Evolutionary conservation across 1,140 invertebrate genomes (phyloP), one percentile per base, ranked within the genome.

Genomic region (Macrosteles quadrilineatus): DNA sequence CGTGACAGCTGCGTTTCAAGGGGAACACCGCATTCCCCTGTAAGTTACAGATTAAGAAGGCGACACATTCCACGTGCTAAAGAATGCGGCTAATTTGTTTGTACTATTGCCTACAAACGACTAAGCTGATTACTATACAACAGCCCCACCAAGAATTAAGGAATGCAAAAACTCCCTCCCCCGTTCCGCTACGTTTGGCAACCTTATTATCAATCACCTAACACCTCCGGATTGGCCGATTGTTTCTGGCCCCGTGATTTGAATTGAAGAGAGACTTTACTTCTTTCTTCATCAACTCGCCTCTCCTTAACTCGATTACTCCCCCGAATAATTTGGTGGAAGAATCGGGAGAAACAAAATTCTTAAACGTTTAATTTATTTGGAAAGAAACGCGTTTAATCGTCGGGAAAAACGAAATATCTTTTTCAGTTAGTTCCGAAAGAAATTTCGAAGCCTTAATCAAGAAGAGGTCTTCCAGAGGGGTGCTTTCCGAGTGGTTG

Each of bases 101-200:
- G 21, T 53, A 14, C 47, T 53, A 53, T 53, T 21, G 21, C 11
- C 19, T 11, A 53, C 47, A 53, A 53, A 53, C 47, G 21, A 21
- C 47, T n/a, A n/a, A n/a, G n/a, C n/a, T n/a, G n/a, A n/a, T n/a
- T n/a, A n/a, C n/a, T n/a, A n/a, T n/a, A n/a, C n/a, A n/a, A n/a
- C 32, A 4, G 32, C 23, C 32, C 19, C 40, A n/a, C 14, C 17
- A n/a, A 19, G 63, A 66, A 66, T 66, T 66, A 66, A 43, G 63
- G 63, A 43, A 45, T 66, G 63, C 45, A 66, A 66, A 66, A 66
- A 66, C 45, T 36, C 63, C 63, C n/a, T 43, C 63, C 63, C 32
- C 63, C 63, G n/a, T 66, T 27, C 32, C 36, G 63, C 4, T 66
- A 66, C 31, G 63, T 66, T 66, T 66, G 63, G 40, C 63, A 66